Base-by-base conservation (phyloP, 2,797 vertebrate species). In the Galagoides demidoff region DNA sequence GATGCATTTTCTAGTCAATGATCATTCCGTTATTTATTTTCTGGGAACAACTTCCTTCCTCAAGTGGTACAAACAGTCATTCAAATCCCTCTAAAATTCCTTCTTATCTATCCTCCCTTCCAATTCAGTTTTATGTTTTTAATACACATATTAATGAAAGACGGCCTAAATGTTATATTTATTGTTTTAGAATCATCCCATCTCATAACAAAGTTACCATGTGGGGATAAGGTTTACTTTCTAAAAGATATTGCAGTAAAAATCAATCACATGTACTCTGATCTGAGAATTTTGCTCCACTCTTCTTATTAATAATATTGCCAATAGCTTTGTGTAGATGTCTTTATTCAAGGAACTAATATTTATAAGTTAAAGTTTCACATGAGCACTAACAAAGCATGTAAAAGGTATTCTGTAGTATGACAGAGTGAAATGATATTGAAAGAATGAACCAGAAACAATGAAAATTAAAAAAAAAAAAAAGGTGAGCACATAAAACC, bases 321-420 rank as follows among this genome's bases (percentile, higher is more conserved):
- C 45, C 1, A 2, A 2, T 52, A 83, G 17, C 86, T 13, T 64
- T 91, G 31, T 89, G 19, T 25, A 79, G 49, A 13, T 76, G 45
- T 85, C 63, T 82, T 73, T 61, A 59, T 89, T 94, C 14, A 37
- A 10, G n/a, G 1, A 14, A 68, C 85, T 89, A n/a, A 91, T 79
- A 89, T 57, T 85, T 77, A 77, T 66, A 66, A 57, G 16, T 83
- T 94, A 86, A 61, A 92, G 49, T 59, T 89, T 92, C 22, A 66
- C 1, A 5, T 68, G 82, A 71, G 20, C 19, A 85, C 45, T 74
- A 77, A 82, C 20, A 78, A 34, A 73, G 29, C 1, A 52, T 73
- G 73, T 0, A 34, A 64, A 31, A 81, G 9, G 43, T 94, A 52
- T 66, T 91, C 31, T 89, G 10, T 17, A n/a, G 29, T 81, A 27